Base-by-base conservation (phyloP, 2,113 vertebrate species). In the Xenopus laevis region DNA sequence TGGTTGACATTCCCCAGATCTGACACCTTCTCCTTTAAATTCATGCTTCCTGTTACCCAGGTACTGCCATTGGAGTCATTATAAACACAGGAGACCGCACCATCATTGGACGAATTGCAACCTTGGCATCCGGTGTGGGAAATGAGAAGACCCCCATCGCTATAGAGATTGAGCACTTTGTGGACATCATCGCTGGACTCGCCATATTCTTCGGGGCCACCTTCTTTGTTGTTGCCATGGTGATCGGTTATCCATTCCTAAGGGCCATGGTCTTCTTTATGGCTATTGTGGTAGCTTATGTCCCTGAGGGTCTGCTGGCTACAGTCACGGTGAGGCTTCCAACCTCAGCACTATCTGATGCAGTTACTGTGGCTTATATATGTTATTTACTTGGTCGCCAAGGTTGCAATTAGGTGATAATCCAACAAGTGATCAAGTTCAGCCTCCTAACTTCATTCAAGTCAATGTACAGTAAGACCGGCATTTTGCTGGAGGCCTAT, bases 181-280 rank as follows among this genome's bases (percentile, higher is more conserved):
- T 95, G 0, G 93, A 95, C 87, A 95, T 95, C 85, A 95, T 95
- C 0, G 93, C 94, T 0, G 93, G 93, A 33, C 82, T 95, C 1
- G 94, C 94, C 9, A 87, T 95, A 80, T 92, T 95, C 80, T 95
- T 93, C 0, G 93, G 94, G 0, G 90, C 81, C 71, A 94, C 94
- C 0, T 95, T 95, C 84, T 95, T 95, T 17, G 82, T 94, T 40
- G 93, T 95, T 47, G 93, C 94, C 78, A 93, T 95, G 92, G 89
- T 93, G 74, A 95, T 95, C 0, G 94, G 93, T 0, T 95, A 95
- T 46, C 83, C 87, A 13, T 95, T 94, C 88, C 90, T 95, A 27
- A 81, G 91, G 8, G 94, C 94, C 52, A 93, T 94, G 92, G 93
- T 95, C 83, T 95, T 94, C 88, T 27, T 94, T 84, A 95, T 95